Conservation (phyloP, 1,140 invertebrate species). For the Achroia grisella region DNA sequence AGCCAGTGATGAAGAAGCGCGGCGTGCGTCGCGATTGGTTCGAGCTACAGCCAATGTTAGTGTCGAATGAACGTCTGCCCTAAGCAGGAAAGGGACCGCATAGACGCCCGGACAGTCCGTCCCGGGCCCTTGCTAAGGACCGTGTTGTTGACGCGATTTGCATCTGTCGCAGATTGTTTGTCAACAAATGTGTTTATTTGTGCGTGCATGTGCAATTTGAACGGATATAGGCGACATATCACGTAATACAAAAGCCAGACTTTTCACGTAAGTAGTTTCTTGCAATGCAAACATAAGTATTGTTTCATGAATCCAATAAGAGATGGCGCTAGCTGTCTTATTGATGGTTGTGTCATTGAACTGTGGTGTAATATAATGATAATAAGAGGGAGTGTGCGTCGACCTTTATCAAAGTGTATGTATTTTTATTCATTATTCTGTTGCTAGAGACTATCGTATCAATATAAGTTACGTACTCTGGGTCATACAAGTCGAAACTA, state of each 20-base stretch:
- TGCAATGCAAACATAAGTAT: constrained; percentile 28
- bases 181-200: constrained; percentile 41
- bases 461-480: neutral
- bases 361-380: constrained; percentile 23
- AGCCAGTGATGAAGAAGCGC: constrained; percentile 40
- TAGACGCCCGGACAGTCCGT: constrained; percentile 44
- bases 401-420: constrained; percentile 22
- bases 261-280: constrained; percentile 54
- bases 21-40: constrained; percentile 36
- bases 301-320: constrained; percentile 20
- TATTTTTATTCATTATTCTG: constrained; percentile 17
- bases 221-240: constrained; percentile 23
- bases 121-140: constrained; percentile 53
- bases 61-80: constrained; percentile 27
- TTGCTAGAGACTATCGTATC: neutral
- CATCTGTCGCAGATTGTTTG: constrained; percentile 28
- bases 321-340: constrained; percentile 53
- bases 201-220: constrained; percentile 35
- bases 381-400: constrained; percentile 12
- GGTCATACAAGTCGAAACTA: neutral
- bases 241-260: constrained; percentile 14
- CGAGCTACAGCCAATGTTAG: constrained; percentile 38
- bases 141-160: constrained; percentile 38
- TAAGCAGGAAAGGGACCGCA: constrained; percentile 58
- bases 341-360: constrained; percentile 43